Conservation (phyloP, 2,888 invertebrate genomes). For the Lasioglossum oenotherae region DNA sequence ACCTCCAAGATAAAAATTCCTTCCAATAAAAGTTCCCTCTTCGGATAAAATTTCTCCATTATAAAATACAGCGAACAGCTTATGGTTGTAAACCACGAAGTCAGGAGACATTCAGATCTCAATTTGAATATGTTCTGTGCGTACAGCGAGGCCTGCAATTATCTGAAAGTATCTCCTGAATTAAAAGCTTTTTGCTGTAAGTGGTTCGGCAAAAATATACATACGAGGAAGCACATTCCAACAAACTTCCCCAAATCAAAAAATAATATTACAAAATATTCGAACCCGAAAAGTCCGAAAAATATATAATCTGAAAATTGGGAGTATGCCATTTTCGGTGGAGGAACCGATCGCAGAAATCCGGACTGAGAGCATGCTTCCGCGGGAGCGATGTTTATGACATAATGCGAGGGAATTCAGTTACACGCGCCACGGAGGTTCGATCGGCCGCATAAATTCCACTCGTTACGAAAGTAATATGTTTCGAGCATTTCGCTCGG, state of each 20-base stretch:
- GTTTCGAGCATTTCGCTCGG: conserved; percentile 10
- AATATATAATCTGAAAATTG: neutral
- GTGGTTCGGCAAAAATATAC: neutral
- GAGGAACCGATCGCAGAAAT: neutral
- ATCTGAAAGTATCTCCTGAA: neutral
- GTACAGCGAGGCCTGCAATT: neutral
- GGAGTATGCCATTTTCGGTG: neutral
- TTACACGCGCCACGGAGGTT: conserved; percentile 11
- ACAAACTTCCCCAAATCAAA: neutral
- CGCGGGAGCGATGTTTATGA: neutral
- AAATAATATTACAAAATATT: neutral
- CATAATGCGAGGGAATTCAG: conserved; percentile 1
- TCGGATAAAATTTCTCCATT: neutral
- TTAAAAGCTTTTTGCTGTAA: neutral
- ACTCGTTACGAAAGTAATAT: conserved; percentile 26
- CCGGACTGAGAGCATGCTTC: neutral
- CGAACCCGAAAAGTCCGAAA: neutral
- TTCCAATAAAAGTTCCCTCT: neutral
- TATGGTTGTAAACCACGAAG: neutral
- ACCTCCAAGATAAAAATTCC: neutral
- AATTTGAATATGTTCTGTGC: neutral
- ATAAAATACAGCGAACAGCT: neutral
- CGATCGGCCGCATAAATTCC: conserved; percentile 30
- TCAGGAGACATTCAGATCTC: neutral
- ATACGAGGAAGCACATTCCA: neutral